Percentiles rank a stretch among this genome's conserved stretches.
phyloP scores from a whole-genome alignment of 2,888 invertebrate genomes.

The Tigriopus californicus region DNA sequence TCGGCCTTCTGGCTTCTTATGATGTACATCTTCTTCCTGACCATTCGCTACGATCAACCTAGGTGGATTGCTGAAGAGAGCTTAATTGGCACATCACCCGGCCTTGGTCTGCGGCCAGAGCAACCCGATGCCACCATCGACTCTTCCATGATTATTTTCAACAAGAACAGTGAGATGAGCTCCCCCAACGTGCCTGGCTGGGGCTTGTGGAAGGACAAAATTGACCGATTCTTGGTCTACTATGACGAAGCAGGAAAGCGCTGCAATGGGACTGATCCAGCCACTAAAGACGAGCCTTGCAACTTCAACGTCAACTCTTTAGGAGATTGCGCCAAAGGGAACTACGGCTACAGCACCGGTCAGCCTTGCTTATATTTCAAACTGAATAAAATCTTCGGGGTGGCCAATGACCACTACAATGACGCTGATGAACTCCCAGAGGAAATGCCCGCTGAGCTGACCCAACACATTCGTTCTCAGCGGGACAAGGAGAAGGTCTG shows the following conservation, averaged over 20 bases:
- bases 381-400: slow-evolving; percentile 85
- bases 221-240: neutral
- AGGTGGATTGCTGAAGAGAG: slow-evolving; percentile 45
- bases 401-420: slow-evolving; percentile 60
- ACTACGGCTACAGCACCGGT: slow-evolving; percentile 67
- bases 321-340: slow-evolving; percentile 49
- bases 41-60: slow-evolving; percentile 60
- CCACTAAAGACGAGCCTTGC: slow-evolving; percentile 23
- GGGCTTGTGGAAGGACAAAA: neutral
- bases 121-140: slow-evolving; percentile 79
- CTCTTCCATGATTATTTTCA: slow-evolving; percentile 91
- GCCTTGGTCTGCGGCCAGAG: slow-evolving; percentile 91
- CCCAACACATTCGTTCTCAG: slow-evolving; percentile 32
- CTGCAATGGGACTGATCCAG: neutral
- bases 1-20: slow-evolving; percentile 85
- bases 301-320: slow-evolving; percentile 33
- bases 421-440: slow-evolving; percentile 45
- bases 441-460: slow-evolving; percentile 54
- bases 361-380: slow-evolving; percentile 92
- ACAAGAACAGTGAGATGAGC: slow-evolving; percentile 52
- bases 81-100: slow-evolving; percentile 36
- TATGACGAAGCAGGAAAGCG: neutral
- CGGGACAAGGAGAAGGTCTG: slow-evolving; percentile 45
- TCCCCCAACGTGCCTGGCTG: slow-evolving; percentile 35
- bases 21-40: slow-evolving; percentile 84